These are phyloP conservation scores for Pachycephala philippinensis DNA, from an alignment of 2,113 vertebrate species.

Conservation along the genomic window DNA sequence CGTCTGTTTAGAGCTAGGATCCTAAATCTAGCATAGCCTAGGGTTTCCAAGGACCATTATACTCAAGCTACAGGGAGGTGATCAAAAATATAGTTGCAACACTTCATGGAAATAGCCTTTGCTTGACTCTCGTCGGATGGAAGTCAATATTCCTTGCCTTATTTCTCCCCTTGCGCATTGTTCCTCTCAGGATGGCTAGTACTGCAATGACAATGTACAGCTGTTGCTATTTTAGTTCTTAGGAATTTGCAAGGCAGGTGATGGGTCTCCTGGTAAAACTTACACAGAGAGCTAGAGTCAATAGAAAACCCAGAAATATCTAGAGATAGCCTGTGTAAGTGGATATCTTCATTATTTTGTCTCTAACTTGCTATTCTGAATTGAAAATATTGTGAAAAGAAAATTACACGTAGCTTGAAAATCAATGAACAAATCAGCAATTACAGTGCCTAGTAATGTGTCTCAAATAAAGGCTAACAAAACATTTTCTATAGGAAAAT, in stretches of 20 bases:
- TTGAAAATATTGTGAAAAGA: neutral
- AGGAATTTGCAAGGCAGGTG: neutral
- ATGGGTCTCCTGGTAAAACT: neutral
- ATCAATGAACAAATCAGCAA: neutral
- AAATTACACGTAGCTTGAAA: neutral
- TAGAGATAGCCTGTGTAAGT: neutral
- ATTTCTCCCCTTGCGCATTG: neutral
- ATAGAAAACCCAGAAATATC: neutral
- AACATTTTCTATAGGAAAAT: neutral
- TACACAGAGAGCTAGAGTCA: neutral
- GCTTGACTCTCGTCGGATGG: neutral
- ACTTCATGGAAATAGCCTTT: neutral
- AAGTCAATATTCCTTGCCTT: neutral
- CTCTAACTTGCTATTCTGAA: neutral
- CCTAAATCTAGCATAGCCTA: neutral
- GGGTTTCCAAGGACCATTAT: neutral
- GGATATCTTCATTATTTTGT: neutral
- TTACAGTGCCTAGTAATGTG: neutral
- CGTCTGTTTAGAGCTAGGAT: neutral
- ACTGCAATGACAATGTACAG: neutral
- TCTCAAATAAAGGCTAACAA: neutral
- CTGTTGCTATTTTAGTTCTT: neutral
- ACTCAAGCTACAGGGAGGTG: neutral
- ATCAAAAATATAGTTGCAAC: neutral
- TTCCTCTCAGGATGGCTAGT: neutral